Conservation (phyloP, 2,888 invertebrate genomes). For the Hydroisotoma schaefferi region DNA sequence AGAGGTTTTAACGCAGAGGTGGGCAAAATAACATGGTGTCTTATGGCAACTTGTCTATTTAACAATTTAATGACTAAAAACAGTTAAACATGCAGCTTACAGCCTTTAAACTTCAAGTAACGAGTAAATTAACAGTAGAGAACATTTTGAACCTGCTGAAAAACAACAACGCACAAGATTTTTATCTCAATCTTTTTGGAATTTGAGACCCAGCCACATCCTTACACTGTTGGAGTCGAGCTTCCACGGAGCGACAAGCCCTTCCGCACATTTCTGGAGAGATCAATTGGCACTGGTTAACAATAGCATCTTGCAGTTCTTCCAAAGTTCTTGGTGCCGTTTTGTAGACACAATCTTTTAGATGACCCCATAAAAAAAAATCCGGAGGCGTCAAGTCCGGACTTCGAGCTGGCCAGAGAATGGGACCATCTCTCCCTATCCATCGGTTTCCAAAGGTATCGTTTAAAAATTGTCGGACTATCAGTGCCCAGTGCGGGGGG, state of each 20-base stretch:
- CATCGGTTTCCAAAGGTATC: neutral
- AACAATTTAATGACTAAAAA: too few relatives aligned
- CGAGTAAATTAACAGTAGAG: too few relatives aligned
- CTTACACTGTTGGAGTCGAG: neutral
- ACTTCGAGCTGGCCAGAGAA: slow-evolving; percentile 3
- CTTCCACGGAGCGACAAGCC: neutral
- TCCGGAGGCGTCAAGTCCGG: slow-evolving; percentile 8
- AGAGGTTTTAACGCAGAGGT: too few relatives aligned
- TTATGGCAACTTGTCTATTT: too few relatives aligned
- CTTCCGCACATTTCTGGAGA: neutral
- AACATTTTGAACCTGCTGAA: too few relatives aligned
- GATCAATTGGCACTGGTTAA: neutral
- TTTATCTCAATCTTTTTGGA: too few relatives aligned
- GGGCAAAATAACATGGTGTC: too few relatives aligned
- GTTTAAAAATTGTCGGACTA: neutral
- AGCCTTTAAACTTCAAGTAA: too few relatives aligned
- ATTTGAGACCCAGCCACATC: neutral
- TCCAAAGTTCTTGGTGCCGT: neutral
- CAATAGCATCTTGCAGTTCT: neutral
- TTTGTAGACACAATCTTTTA: neutral
- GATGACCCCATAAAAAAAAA: slow-evolving; percentile 9
- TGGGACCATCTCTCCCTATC: slow-evolving; percentile 7
- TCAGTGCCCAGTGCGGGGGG: slow-evolving; percentile 3
- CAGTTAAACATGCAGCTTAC: too few relatives aligned
- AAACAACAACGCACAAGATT: too few relatives aligned